Evolutionary conservation across 1,140 invertebrate genomes (phyloP).

Genomic region (Leptinotarsa defecta): DNA sequence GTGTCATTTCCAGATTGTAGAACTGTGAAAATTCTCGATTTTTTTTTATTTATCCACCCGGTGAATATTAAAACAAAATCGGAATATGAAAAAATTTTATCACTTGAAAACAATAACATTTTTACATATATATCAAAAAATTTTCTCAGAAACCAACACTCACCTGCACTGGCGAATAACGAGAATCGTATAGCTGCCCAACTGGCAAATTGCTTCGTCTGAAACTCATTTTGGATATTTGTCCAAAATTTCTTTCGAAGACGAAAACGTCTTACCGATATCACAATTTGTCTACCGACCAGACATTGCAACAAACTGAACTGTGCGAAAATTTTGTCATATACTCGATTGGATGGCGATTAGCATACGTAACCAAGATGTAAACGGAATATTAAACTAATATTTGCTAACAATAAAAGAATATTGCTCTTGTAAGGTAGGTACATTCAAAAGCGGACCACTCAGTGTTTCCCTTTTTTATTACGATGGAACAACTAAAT

Average conservation of each 20-base stretch:
- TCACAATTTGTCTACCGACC: neutral
- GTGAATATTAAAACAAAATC: too few species aligned
- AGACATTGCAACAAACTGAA: slow-evolving; percentile 17
- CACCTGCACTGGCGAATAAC: slow-evolving; percentile 39
- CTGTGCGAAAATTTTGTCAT: slow-evolving; percentile 13
- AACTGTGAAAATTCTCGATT: too few species aligned
- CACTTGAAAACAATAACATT: too few species aligned
- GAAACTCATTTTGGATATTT: slow-evolving; percentile 32
- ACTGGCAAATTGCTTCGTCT: slow-evolving; percentile 31
- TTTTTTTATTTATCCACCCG: too few species aligned
- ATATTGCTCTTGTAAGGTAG: slow-evolving; percentile 21
- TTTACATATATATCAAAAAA: too few species aligned
- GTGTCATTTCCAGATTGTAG: too few species aligned
- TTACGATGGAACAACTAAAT: slow-evolving; percentile 1
- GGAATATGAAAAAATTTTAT: too few species aligned
- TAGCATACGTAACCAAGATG: slow-evolving; percentile 21
- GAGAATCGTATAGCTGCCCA: slow-evolving; percentile 37
- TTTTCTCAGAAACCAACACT: neutral
- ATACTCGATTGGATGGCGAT: slow-evolving; percentile 3
- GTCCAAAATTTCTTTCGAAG: neutral
- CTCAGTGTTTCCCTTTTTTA: slow-evolving; percentile 9
- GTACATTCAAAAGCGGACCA: neutral
- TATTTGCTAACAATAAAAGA: slow-evolving; percentile 26
- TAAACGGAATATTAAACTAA: slow-evolving; percentile 22
- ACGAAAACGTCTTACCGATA: slow-evolving; percentile 1